Conservation (phyloP, 2,113 vertebrate species). For the Ardeotis arabs region DNA sequence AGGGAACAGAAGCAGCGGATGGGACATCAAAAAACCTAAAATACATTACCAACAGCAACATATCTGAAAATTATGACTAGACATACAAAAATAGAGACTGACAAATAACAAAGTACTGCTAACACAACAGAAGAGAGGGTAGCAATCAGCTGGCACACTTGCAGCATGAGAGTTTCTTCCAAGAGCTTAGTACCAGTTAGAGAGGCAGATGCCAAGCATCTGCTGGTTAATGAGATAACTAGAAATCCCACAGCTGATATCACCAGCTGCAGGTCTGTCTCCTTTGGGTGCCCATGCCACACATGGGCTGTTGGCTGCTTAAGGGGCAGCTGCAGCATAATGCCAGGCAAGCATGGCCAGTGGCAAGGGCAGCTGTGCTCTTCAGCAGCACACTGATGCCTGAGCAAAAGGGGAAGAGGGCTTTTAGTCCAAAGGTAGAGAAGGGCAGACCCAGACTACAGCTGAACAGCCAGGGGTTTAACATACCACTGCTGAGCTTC, state of each 20-base stretch:
- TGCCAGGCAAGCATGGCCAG: not conserved
- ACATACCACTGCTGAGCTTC: not conserved
- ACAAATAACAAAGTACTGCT: not conserved
- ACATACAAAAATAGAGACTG: not conserved
- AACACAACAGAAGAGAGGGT: not conserved
- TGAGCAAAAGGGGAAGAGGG: not conserved
- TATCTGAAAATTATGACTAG: not conserved
- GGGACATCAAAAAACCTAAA: not conserved
- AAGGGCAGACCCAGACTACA: not conserved
- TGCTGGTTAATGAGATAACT: too few relatives aligned
- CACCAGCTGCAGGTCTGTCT: not conserved
- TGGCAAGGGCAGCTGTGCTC: not conserved
- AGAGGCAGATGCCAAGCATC: not conserved
- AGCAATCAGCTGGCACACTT: not conserved
- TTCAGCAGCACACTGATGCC: not conserved
- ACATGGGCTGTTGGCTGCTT: too few relatives aligned
- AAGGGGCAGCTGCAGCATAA: accelerated
- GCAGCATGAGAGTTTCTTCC: not conserved
- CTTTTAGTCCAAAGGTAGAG: not conserved
- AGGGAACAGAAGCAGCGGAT: not conserved
- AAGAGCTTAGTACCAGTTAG: not conserved
- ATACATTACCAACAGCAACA: not conserved
- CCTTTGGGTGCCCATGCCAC: not conserved
- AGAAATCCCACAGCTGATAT: not conserved
- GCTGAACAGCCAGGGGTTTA: not conserved